Conservation (phyloP, 2,797 vertebrate genomes). For the Podarcis siculus region DNA sequence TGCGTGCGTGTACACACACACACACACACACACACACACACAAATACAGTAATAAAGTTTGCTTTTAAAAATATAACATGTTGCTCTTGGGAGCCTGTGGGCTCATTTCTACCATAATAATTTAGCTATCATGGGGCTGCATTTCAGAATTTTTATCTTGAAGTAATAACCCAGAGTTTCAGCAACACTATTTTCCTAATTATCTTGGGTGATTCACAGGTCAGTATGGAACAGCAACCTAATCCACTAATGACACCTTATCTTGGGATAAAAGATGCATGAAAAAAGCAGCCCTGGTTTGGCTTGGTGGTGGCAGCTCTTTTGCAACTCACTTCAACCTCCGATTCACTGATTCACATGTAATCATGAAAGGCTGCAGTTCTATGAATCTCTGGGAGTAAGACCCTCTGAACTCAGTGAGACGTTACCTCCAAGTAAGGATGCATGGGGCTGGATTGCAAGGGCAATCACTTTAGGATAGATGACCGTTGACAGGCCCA, state of each 20-base stretch:
- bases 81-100: background rate
- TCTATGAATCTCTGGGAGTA: background rate
- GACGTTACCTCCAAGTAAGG: background rate
- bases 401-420: background rate
- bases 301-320: background rate
- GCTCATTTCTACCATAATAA: background rate
- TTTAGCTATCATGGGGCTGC: background rate
- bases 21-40: too few relatives aligned
- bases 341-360: background rate
- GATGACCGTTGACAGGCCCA: background rate
- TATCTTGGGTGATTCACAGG: background rate
- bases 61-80: background rate
- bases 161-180: background rate
- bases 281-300: background rate
- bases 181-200: background rate
- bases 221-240: background rate
- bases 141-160: background rate
- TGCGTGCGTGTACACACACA: rapidly evolving
- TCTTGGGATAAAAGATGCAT: background rate
- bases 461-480: background rate
- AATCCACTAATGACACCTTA: background rate
- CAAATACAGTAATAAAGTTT: too few relatives aligned
- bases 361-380: background rate
- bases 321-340: background rate
- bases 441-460: background rate